Conservation (phyloP, 2,888 invertebrate genomes). For the Parapristionchus giblindavisi region DNA sequence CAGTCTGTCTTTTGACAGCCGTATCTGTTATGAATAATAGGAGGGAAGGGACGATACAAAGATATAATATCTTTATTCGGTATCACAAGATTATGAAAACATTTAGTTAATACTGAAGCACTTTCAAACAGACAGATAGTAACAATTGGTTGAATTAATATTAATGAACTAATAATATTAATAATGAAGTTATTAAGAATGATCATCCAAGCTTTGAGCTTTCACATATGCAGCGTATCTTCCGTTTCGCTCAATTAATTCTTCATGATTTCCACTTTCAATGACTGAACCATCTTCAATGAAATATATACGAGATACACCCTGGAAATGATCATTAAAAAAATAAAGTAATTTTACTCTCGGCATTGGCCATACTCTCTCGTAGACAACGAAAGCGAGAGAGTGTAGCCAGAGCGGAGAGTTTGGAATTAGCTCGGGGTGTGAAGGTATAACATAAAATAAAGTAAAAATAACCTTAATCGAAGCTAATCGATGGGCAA, state of each 20-base stretch:
- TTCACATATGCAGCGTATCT: constrained; percentile 15
- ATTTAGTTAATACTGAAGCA: too few species aligned
- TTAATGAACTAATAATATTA: too few species aligned
- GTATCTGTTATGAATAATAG: too few species aligned
- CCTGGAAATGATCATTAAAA: not conserved
- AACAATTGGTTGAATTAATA: too few species aligned
- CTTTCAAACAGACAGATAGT: too few species aligned
- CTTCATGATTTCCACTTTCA: constrained; percentile 23
- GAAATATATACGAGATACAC: constrained; percentile 28
- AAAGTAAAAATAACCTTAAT: constrained; percentile 5
- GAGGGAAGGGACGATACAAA: too few species aligned
- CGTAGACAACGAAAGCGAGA: not conserved
- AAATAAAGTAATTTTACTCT: not conserved
- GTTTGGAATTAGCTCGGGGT: too few species aligned
- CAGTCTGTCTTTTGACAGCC: too few species aligned
- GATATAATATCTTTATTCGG: too few species aligned
- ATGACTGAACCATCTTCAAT: constrained; percentile 21
- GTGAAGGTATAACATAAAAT: not conserved
- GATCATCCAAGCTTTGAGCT: constrained; percentile 18
- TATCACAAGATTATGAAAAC: too few species aligned
- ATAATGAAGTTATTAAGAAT: too few species aligned
- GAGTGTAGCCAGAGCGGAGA: too few species aligned
- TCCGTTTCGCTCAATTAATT: not conserved
- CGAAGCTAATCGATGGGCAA: constrained; percentile 27
- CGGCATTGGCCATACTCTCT: not conserved